A percentile compares a stretch with the other conserved stretches of the same genome.
Evolutionary conservation across 2,113 vertebrate species (phyloP).

Genomic region (Microcebus ravelobensis): DNA sequence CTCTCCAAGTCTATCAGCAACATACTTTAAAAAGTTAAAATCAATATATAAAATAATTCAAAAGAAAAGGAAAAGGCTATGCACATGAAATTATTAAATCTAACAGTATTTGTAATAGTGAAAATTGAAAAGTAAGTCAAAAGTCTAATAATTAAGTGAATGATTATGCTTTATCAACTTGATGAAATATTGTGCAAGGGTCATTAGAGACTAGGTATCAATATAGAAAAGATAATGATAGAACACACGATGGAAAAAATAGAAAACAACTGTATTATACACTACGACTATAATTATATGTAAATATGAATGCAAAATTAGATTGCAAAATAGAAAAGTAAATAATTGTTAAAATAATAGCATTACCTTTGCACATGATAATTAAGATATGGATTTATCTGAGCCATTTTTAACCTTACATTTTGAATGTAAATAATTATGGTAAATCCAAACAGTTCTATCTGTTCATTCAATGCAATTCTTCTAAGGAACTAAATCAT

Average conservation of each 20-base stretch:
- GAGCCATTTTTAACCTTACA: not conserved
- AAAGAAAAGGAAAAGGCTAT: conserved; percentile 31
- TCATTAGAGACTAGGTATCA: not conserved
- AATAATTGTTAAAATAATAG: not conserved
- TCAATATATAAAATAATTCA: conserved; percentile 26
- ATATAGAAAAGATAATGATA: conserved; percentile 11
- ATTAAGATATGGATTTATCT: not conserved
- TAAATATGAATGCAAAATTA: not conserved
- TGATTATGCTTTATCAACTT: conserved; percentile 9
- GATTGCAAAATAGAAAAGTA: conserved; percentile 15
- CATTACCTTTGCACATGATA: not conserved
- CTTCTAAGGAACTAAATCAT: conserved; percentile 17
- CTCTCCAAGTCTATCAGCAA: not conserved
- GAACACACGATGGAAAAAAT: not conserved
- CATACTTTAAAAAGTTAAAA: conserved; percentile 38
- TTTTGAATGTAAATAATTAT: conserved; percentile 31
- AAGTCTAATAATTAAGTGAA: conserved; percentile 41
- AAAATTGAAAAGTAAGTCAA: conserved; percentile 54
- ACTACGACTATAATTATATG: not conserved
- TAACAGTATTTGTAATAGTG: conserved; percentile 20
- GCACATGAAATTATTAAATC: conserved; percentile 14
- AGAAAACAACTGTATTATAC: conserved; percentile 7
- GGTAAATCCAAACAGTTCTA: not conserved
- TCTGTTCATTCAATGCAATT: conserved; percentile 27
- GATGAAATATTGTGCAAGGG: not conserved